Percentiles rank a stretch among this genome's conserved stretches.
phyloP scores from a whole-genome alignment of 2,888 invertebrate genomes.

The Macrosoma leucophasiata region DNA sequence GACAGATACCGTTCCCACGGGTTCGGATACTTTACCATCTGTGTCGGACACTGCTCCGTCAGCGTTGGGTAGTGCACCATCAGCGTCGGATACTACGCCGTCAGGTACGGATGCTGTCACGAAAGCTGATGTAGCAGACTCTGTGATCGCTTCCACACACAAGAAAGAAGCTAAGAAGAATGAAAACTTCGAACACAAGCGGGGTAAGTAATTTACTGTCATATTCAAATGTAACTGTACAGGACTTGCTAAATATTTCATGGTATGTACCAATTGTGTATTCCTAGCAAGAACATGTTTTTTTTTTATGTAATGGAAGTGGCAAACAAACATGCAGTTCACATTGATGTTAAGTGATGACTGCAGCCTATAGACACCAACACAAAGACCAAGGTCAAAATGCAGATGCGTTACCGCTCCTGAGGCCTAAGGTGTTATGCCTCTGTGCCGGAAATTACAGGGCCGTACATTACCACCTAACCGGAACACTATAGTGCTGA shows the following conservation, averaged over 20 bases:
- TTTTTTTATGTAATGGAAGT: too few relatives aligned
- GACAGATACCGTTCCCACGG: constrained; percentile 5
- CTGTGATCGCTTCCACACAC: constrained; percentile 46
- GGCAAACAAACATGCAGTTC: too few relatives aligned
- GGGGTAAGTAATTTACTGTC: constrained; percentile 39
- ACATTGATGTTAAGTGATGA: too few relatives aligned
- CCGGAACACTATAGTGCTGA: too few relatives aligned
- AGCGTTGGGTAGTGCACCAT: constrained; percentile 24
- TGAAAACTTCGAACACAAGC: constrained; percentile 42
- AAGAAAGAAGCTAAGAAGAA: constrained; percentile 38
- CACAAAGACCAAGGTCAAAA: too few relatives aligned
- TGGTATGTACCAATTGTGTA: background rate
- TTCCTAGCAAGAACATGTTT: too few relatives aligned
- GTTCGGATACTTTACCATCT: constrained; percentile 19
- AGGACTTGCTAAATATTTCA: constrained; percentile 2
- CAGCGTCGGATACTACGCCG: constrained; percentile 22
- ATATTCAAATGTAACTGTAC: constrained; percentile 4
- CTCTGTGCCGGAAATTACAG: too few relatives aligned
- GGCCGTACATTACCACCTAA: too few relatives aligned
- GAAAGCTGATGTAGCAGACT: constrained; percentile 36
- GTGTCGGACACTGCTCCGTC: constrained; percentile 18
- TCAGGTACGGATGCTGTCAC: constrained; percentile 27
- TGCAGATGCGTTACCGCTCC: too few relatives aligned
- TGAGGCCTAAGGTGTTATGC: too few relatives aligned
- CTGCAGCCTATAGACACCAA: too few relatives aligned